Conservation (phyloP, 2,797 vertebrate species). For the Eleutherodactylus coqui region DNA sequence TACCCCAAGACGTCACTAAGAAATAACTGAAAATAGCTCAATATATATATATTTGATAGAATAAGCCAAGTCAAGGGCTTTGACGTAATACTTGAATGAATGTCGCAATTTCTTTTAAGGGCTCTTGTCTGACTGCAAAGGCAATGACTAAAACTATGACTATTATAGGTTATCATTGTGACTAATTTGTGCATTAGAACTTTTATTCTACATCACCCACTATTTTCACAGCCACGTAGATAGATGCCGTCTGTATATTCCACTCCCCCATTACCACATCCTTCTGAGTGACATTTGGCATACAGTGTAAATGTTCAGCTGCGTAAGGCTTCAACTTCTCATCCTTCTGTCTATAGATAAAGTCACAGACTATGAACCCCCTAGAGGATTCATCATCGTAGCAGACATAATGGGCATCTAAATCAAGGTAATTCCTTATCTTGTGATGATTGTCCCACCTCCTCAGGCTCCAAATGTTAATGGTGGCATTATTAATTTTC, state of each 20-base stretch:
- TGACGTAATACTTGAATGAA: background rate
- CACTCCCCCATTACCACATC: slow-evolving; percentile 50
- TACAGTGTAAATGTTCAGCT: background rate
- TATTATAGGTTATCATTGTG: background rate
- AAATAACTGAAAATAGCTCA: too few relatives aligned
- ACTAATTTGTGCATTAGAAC: background rate
- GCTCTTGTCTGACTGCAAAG: background rate
- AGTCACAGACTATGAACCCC: background rate
- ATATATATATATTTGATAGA: too few relatives aligned
- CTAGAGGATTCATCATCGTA: background rate
- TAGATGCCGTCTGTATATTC: background rate
- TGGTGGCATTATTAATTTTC: background rate
- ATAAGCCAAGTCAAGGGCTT: too few relatives aligned
- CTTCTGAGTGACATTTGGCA: slow-evolving; percentile 24
- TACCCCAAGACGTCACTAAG: too few relatives aligned
- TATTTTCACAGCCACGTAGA: slow-evolving; percentile 3
- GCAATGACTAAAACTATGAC: background rate
- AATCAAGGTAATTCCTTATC: slow-evolving; percentile 27
- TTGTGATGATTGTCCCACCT: background rate
- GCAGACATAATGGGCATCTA: slow-evolving; percentile 26
- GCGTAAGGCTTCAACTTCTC: background rate
- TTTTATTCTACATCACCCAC: slow-evolving; percentile 33
- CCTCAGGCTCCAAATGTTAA: background rate
- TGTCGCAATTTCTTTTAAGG: background rate
- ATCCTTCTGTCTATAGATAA: background rate